Evolutionary conservation across 2,113 vertebrate species (phyloP).

Genomic region (Hipposideros armiger): DNA sequence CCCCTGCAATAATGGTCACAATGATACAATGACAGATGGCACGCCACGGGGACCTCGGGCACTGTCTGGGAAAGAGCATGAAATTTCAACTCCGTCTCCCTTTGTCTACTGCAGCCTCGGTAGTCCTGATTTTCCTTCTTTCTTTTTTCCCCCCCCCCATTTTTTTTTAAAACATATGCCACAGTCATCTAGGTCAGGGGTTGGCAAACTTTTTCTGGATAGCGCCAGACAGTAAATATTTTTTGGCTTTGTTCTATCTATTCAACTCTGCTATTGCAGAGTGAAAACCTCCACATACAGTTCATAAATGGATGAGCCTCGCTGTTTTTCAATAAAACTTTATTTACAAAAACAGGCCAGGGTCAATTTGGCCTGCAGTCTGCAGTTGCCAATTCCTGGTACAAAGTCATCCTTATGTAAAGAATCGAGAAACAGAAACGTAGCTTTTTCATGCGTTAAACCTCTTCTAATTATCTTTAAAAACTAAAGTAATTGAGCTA

Average conservation of each 20-base stretch:
- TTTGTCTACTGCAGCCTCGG: background rate
- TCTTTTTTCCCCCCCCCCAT: background rate
- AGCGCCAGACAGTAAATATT: constrained; percentile 56
- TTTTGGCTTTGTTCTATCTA: constrained; percentile 16
- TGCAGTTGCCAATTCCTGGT: background rate
- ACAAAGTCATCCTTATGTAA: background rate
- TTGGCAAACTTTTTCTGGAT: constrained; percentile 53
- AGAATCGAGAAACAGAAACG: background rate
- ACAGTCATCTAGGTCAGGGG: constrained; percentile 41
- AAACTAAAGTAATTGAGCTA: background rate
- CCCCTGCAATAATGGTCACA: constrained; percentile 10
- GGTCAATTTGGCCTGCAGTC: background rate
- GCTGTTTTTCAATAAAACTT: constrained; percentile 67
- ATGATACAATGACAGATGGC: constrained; percentile 62
- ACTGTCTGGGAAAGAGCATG: constrained; percentile 39
- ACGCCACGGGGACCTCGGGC: background rate
- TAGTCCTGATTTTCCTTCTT: constrained; percentile 18
- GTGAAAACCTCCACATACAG: background rate
- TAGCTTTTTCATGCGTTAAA: background rate
- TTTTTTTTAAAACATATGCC: background rate
- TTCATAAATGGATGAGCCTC: background rate
- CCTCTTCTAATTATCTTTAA: background rate
- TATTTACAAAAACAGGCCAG: constrained; percentile 47
- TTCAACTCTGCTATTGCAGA: background rate
- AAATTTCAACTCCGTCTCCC: constrained; percentile 27